Evolutionary conservation across 2,797 vertebrate species (phyloP).

Genomic region (Gadopsis marmoratus): DNA sequence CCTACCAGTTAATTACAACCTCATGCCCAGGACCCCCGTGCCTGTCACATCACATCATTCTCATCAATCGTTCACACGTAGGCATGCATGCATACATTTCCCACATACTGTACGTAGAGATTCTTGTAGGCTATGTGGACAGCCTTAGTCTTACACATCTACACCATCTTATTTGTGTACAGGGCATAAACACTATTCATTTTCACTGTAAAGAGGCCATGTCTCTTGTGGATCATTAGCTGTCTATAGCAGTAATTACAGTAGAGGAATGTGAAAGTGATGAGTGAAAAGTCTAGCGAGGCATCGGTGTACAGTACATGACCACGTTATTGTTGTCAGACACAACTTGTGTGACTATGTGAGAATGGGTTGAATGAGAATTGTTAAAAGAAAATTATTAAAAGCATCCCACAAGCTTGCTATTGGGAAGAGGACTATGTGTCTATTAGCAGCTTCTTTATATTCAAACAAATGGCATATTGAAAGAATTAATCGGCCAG

Average conservation of each 20-base stretch:
- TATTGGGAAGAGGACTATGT: slow-evolving; percentile 19
- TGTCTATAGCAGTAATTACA: slow-evolving; percentile 37
- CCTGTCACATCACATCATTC: slow-evolving; percentile 62
- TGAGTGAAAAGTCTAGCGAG: slow-evolving; percentile 19
- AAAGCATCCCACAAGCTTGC: slow-evolving; percentile 2
- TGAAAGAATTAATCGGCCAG: not conserved
- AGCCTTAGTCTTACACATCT: slow-evolving; percentile 14
- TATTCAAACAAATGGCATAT: slow-evolving; percentile 11
- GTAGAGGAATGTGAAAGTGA: slow-evolving; percentile 25
- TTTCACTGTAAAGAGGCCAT: slow-evolving; percentile 39
- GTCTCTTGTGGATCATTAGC: slow-evolving; percentile 30
- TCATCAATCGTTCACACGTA: slow-evolving; percentile 58
- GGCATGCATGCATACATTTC: slow-evolving; percentile 21
- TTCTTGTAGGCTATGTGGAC: slow-evolving; percentile 21
- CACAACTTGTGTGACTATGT: slow-evolving; percentile 12
- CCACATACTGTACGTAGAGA: slow-evolving; percentile 35
- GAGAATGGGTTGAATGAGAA: slow-evolving; percentile 5
- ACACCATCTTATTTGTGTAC: slow-evolving; percentile 38
- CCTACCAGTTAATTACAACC: slow-evolving; percentile 78
- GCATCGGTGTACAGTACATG: slow-evolving; percentile 39
- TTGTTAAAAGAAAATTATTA: slow-evolving; percentile 8
- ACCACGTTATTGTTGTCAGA: slow-evolving; percentile 27
- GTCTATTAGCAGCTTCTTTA: slow-evolving; percentile 12
- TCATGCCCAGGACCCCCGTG: slow-evolving; percentile 42
- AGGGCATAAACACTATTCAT: slow-evolving; percentile 35